Percentiles rank a stretch among this genome's conserved stretches.
Conservation (phyloP, 2,797 vertebrate species). For the Cryptoblepharus egeriae region DNA sequence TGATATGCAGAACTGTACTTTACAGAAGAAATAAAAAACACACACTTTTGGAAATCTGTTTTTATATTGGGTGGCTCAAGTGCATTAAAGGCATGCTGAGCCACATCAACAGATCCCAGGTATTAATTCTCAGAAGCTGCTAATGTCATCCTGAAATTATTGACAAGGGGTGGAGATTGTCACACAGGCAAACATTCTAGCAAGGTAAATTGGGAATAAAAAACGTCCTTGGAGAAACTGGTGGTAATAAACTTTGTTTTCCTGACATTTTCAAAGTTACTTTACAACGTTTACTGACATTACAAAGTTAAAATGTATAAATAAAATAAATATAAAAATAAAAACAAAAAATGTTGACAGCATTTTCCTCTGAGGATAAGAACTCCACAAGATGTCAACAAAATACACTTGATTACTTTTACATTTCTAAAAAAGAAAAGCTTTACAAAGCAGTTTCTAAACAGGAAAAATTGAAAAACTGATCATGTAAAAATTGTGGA, state of each 20-base stretch:
- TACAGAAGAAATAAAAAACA: no score
- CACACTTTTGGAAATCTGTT: background rate
- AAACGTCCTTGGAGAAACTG: background rate
- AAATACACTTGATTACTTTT: background rate
- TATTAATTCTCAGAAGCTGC: background rate
- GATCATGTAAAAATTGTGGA: conserved; percentile 35
- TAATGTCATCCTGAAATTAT: background rate
- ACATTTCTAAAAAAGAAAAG: background rate
- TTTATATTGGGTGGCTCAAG: background rate
- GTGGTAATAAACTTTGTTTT: background rate
- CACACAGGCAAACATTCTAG: background rate
- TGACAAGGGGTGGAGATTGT: background rate
- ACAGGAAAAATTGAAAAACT: conserved; percentile 48
- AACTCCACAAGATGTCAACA: background rate
- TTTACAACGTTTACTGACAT: no score
- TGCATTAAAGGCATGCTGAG: background rate
- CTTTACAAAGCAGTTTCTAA: conserved; percentile 38
- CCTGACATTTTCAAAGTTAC: no score
- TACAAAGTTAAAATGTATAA: no score
- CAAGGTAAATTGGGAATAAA: background rate
- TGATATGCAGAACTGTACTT: background rate
- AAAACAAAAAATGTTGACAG: background rate
- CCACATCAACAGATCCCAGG: background rate
- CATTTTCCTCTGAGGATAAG: background rate
- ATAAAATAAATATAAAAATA: no score